Evolutionary conservation across 2,113 vertebrate genomes (phyloP), one percentile per base, ranked within the genome.

Genomic region (Python bivittatus): DNA sequence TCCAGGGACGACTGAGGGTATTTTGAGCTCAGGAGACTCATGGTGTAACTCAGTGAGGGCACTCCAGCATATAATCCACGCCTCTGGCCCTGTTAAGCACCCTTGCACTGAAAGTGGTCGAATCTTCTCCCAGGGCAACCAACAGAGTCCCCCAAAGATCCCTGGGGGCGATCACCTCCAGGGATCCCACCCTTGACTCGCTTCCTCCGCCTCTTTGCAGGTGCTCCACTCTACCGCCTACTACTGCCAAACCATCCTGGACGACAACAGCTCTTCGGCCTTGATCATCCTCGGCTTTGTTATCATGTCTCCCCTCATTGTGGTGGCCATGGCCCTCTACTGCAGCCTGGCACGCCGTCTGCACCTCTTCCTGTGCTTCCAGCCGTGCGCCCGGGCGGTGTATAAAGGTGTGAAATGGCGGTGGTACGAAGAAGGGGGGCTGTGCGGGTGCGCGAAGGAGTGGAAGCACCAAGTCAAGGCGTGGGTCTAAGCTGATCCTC

Each of bases 201-300:
- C 53, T 29, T 1, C 9, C 57, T 44, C 17, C 42, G 1, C 58
- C 27, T 88, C 61, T 57, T 2, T 84, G 0, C 93, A 98, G 97
- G 98, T 99, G 91, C 97, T 99, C 44, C 97, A 98, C 61, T 98
- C 98, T 0, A 93, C 97, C 0, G 97, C 98, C 0, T 96, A 96
- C 57, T 97, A 99, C 93, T 99, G 99, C 98, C 96, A 94, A 89
- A 97, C 94, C 91, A 94, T 99, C 96, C 96, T 99, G 56, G 99
- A 99, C 0, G 99, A 99, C 97, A 98, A 98, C 97, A 98, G 98
- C 94, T 98, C 99, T 56, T 99, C 99, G 0, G 98, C 99, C 86
- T 98, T 99, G 95, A 99, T 99, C 92, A 99, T 99, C 96, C 95
- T 99, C 11, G 99, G 99, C 83, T 99, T 99, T n/a, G 97, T 99